Percentiles rank a stretch among this genome's conserved stretches.
Conservation (phyloP, 2,113 vertebrate genomes). For the Melanostigma gelatinosum region DNA sequence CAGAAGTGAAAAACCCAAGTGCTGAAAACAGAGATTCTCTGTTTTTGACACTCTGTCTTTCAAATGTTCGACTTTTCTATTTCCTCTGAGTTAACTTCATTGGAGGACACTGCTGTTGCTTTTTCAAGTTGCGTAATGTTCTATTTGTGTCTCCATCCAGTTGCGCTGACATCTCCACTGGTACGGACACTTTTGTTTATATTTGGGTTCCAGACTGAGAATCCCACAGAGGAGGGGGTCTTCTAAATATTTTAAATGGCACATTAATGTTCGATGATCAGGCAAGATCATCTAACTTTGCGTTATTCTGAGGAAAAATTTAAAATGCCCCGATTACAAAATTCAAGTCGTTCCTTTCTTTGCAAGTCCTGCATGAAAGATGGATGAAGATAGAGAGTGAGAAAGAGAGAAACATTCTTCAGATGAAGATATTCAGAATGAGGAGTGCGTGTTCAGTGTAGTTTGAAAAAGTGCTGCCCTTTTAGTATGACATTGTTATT, state of each 20-base stretch:
- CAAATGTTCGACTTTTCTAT: not conserved
- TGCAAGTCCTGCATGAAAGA: conserved; percentile 13
- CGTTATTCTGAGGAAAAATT: conserved; percentile 25
- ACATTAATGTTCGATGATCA: conserved; percentile 48
- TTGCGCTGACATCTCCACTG: conserved; percentile 13
- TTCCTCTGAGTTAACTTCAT: conserved; percentile 24
- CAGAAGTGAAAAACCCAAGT: not conserved
- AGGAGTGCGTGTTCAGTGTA: not conserved
- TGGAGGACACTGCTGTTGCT: conserved; percentile 18
- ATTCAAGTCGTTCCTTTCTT: not conserved
- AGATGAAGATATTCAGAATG: not conserved
- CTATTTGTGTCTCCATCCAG: not conserved
- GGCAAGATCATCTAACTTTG: conserved; percentile 13
- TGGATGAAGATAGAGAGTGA: not conserved
- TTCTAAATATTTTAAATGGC: conserved; percentile 47
- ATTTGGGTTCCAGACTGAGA: conserved; percentile 17
- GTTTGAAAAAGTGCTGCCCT: conserved; percentile 1
- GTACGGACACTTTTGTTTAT: conserved; percentile 17
- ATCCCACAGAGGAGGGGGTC: conserved; percentile 8
- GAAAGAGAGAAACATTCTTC: not conserved
- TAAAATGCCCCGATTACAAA: conserved; percentile 11
- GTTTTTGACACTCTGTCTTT: not conserved
- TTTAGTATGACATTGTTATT: conserved; percentile 25
- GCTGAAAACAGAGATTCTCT: not conserved
- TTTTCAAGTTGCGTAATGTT: not conserved